Percentiles rank a stretch among this genome's conserved stretches.
Conservation (phyloP, 1,140 invertebrate species). For the Campoletis sonorensis region DNA sequence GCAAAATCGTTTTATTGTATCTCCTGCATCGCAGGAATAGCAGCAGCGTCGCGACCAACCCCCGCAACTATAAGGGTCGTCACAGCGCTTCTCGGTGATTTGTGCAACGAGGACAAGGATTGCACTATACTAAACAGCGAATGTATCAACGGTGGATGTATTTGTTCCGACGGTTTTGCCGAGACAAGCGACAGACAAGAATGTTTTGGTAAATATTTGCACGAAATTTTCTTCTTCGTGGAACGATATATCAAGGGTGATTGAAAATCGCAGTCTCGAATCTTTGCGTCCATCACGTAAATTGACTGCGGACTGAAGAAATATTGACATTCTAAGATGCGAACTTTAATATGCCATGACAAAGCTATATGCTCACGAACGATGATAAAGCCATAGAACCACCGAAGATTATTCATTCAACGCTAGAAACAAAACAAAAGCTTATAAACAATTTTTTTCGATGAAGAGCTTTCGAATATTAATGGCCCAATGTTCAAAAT, state of each 20-base stretch:
- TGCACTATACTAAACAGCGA: slow-evolving; percentile 84
- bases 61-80: slow-evolving; percentile 84
- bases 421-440: no score
- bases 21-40: slow-evolving; percentile 60
- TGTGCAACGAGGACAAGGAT: slow-evolving; percentile 85
- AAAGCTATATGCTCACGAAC: neutral
- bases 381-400: neutral
- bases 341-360: neutral
- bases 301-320: neutral
- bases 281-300: neutral
- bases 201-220: slow-evolving; percentile 80
- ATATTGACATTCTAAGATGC: slow-evolving; percentile 5
- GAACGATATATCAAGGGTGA: neutral
- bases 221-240: slow-evolving; percentile 1
- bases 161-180: slow-evolving; percentile 81
- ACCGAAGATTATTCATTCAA: no score
- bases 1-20: slow-evolving; percentile 34
- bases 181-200: slow-evolving; percentile 84
- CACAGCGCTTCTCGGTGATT: slow-evolving; percentile 84
- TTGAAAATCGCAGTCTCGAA: neutral
- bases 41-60: slow-evolving; percentile 78
- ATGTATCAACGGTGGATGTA: slow-evolving; percentile 84
- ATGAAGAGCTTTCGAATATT: neutral
- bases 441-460: no score
- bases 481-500: neutral